Evolutionary conservation across 2,113 vertebrate genomes (phyloP).

Genomic region (Chlorodrepanis virens): DNA sequence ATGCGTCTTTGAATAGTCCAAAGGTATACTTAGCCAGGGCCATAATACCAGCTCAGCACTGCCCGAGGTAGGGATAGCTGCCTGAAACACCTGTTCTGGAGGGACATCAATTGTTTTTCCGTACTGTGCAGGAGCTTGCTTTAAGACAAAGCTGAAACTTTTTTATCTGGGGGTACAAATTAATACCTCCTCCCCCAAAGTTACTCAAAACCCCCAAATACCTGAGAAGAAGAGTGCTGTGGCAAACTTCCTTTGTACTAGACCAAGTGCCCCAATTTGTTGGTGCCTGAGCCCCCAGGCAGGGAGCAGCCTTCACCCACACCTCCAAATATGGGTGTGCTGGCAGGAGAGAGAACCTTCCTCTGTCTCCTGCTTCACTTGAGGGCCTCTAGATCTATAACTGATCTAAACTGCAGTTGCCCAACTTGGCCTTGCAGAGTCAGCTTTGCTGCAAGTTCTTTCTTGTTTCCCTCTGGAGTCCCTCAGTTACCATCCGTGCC

Average conservation of each 20-base stretch:
- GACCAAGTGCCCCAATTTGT: background rate
- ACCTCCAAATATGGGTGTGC: constrained; percentile 39
- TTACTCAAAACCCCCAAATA: background rate
- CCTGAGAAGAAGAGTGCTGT: background rate
- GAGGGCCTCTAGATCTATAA: constrained; percentile 60
- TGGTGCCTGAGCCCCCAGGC: background rate
- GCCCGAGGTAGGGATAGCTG: background rate
- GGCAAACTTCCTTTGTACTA: background rate
- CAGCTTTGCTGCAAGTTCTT: constrained; percentile 49
- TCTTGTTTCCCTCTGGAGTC: constrained; percentile 35
- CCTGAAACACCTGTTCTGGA: background rate
- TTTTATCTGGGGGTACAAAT: background rate
- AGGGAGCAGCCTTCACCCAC: background rate
- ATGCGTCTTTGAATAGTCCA: background rate
- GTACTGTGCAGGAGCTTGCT: accelerated
- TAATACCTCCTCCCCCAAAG: background rate
- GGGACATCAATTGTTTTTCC: background rate
- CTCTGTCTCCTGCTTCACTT: constrained; percentile 33
- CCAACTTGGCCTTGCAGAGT: constrained; percentile 36
- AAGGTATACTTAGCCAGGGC: background rate
- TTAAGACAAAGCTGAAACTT: background rate
- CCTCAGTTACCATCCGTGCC: background rate
- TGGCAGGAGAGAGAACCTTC: constrained; percentile 18
- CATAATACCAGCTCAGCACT: background rate
- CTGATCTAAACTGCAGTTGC: constrained; percentile 51